A percentile compares a stretch with the other conserved stretches of the same genome.
Conservation (phyloP, 2,888 invertebrate species). For the Apodemia mormo region DNA sequence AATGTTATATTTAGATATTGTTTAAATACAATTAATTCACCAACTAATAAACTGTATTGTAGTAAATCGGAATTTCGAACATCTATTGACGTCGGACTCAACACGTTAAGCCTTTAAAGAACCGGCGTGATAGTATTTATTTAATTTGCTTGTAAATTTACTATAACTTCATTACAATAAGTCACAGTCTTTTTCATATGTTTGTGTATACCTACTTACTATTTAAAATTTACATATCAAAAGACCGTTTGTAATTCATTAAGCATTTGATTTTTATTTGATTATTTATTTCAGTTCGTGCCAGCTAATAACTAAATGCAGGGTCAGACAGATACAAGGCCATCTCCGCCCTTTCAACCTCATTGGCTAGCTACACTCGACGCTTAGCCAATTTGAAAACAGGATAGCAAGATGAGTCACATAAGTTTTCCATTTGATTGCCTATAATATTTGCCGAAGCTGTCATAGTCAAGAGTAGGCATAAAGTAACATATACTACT, state of each 20-base stretch:
- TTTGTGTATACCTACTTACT: too few relatives aligned
- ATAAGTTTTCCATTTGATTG: neutral
- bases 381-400: slow-evolving; percentile 13
- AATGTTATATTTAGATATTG: too few relatives aligned
- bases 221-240: neutral
- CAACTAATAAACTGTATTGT: too few relatives aligned
- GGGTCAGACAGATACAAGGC: slow-evolving; percentile 13
- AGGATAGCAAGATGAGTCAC: neutral
- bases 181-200: too few relatives aligned
- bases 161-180: too few relatives aligned
- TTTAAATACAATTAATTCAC: too few relatives aligned
- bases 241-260: neutral
- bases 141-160: too few relatives aligned
- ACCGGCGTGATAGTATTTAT: too few relatives aligned
- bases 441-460: neutral
- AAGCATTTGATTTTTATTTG: neutral
- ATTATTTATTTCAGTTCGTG: neutral
- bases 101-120: too few relatives aligned
- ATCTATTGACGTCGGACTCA: too few relatives aligned
- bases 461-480: neutral
- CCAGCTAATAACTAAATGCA: slow-evolving; percentile 5
- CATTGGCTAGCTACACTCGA: slow-evolving; percentile 2
- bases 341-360: slow-evolving; percentile 9
- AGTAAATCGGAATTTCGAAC: too few relatives aligned
- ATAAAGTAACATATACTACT: neutral